Conservation (phyloP, 2,888 invertebrate genomes). For the Dasypolia templi region DNA sequence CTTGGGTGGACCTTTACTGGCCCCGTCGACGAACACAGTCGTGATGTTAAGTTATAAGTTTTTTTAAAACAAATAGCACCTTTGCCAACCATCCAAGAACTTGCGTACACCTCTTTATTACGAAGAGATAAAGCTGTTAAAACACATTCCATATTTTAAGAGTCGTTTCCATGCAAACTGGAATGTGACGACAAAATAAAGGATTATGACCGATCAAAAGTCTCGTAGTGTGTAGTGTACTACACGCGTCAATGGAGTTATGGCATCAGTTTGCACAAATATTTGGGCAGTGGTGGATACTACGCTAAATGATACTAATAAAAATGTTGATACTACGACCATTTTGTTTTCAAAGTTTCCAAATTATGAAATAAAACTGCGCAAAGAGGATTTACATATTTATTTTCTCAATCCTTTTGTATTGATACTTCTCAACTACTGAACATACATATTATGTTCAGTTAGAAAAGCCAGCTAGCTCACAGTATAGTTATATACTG, state of each 20-base stretch:
- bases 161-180: constrained; percentile 10
- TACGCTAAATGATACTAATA: background rate
- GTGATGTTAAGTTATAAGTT: background rate
- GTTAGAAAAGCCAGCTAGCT: background rate
- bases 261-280: constrained; percentile 19
- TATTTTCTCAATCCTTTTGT: background rate
- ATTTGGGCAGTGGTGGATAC: background rate
- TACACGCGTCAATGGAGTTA: constrained; percentile 20
- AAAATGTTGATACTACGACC: background rate
- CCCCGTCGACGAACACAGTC: background rate
- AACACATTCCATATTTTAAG: constrained; percentile 25
- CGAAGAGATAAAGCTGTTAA: background rate
- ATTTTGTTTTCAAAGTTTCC: background rate
- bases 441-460: background rate
- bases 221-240: background rate
- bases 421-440: background rate
- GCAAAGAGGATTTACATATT: background rate
- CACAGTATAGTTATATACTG: background rate
- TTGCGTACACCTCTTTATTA: background rate
- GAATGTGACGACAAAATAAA: constrained; percentile 14
- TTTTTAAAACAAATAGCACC: background rate
- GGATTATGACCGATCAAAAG: constrained; percentile 16
- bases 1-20: no score
- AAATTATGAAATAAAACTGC: background rate
- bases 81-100: background rate